Base-by-base conservation (phyloP, 2,888 invertebrate species). In the Charanyca ferruginea region DNA sequence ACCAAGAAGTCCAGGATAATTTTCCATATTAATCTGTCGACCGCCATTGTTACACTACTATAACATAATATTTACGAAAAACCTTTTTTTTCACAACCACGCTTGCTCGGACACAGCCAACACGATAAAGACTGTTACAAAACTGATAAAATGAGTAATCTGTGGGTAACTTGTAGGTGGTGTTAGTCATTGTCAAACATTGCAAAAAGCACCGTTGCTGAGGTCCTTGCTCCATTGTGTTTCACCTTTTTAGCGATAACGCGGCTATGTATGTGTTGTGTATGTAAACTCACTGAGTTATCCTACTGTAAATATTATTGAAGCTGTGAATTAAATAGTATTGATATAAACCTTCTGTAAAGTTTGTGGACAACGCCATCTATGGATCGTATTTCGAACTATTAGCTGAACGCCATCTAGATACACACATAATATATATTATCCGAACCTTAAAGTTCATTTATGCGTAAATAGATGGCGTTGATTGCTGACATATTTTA, bases 1-100 rank as follows among this genome's bases (percentile, higher is more conserved):
- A 92, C 86, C 13, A 89, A 8, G 44, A 94, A 80, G 80, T 94
- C 94, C 87, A 94, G 69, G 23, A 89, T 47, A 42, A 94, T 89
- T 79, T 94, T 94, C 88, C 90, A 90, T 69, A 91, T 85, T 52
- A 93, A 59, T 72, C 76, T 89, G 69, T 91, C 91, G 68, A 89
- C 87, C 25, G 89, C 89, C 93, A 78, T 76, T 54, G 72, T 70
- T 18, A 65, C 81, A 80, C 65, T 80, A 64, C n/a, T n/a, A 42
- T 38, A 66, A 61, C 70, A 66, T 79, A 51, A 16, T 70, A 49
- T 79, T 59, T 49, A 73, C 54, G 63, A 53, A 79, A 73, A 54
- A 18, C 45, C 23, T 51, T 49, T 55, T 57, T 41, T 41, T 54
- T 53, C 51, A 60, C 51, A 32, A 53, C 66, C 51, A 54, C 73